Evolutionary conservation across 2,113 vertebrate species (phyloP), one percentile per base, ranked within the genome.

Genomic region (Panthera uncia): DNA sequence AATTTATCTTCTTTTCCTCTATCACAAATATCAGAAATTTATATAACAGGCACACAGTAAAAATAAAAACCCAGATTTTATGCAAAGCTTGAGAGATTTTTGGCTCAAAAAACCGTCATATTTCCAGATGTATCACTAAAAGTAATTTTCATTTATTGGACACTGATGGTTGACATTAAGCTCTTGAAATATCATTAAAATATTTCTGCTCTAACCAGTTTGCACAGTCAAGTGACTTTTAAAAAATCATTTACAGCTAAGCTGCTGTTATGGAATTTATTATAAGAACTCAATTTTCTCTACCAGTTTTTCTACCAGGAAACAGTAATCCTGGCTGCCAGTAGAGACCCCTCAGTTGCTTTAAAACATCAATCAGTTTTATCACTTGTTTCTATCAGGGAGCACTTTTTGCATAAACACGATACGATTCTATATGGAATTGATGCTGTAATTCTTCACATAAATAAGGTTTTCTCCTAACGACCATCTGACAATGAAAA

Each of bases 41-140:
- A 91, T 95, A 71, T 74, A 96, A 94, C 33, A 96, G 38, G 31
- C 69, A 84, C 83, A 69, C 33, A 66, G 69, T 90, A 84, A 50
- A 82, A 96, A 85, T 81, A 87, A 95, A 96, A 97, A 92, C 81
- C 31, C 55, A 91, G 31, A 94, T 85, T 98, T 94, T 94, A 95
- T 94, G 94, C 69, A 97, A 97, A 97, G 57, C 97, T 93, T 92
- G 85, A 97, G 93, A 97, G 90, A 95, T 90, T 94, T 61, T 87
- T 19, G 76, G 65, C 88, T 97, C 63, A 95, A 94, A 97, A 97
- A 83, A 41, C 4, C 89, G 91, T 95, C 94, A 41, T 78, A 90
- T 97, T 97, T 97, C 95, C 92, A 97, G 94, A 98, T 98, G 92
- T 98, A 97, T 97, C 96, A 93, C 96, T 97, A 95, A 97, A 98